Evolutionary conservation across 2,888 invertebrate genomes (phyloP), one percentile per base, ranked within the genome.

Genomic region (Myathropa florea): DNA sequence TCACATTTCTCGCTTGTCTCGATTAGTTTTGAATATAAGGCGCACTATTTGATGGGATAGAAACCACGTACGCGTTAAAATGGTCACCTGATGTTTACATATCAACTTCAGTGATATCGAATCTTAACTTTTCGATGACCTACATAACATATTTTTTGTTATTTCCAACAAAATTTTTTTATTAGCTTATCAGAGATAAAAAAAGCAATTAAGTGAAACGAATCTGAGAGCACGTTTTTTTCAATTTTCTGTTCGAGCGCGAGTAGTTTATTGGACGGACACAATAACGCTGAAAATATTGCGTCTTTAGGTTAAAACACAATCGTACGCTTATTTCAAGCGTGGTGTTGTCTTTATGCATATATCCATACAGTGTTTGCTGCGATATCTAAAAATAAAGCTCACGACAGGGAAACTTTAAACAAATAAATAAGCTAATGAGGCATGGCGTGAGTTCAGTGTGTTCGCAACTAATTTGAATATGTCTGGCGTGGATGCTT

Each of bases 221-320:
- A 24, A 57, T 57, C 12, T n/a, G 28, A 39, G 65, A 71, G 59
- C 71, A 64, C 64, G 71, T 79, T 79, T 79, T 71, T 72, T 65
- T 36, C n/a, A n/a, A n/a, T 12, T 24, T 67, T 60, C 55, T 60
- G 7, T 57, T 12, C 9, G 0, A n/a, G 12, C 14, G 57, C 23
- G n/a, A 4, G n/a, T 39, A 39, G 39, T 57, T 23, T 18, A 46
- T 46, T 57, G 21, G 57, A 6, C 21, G 23, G 57, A 23, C 46
- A 30, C 4, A 30, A 6, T 4, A 30, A 4, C 39, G 39, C n/a
- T 39, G 4, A 39, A 39, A 39, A 10, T 53, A 57, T 4, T 57
- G 23, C 57, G 57, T 57, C 9, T n/a, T 39, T n/a, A 57, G 10
- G 57, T 24, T 24, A 4, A 3, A 12, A 46, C 46, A n/a, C 14